Conservation (phyloP, 2,797 vertebrate species). For the Lacerta bilineata region DNA sequence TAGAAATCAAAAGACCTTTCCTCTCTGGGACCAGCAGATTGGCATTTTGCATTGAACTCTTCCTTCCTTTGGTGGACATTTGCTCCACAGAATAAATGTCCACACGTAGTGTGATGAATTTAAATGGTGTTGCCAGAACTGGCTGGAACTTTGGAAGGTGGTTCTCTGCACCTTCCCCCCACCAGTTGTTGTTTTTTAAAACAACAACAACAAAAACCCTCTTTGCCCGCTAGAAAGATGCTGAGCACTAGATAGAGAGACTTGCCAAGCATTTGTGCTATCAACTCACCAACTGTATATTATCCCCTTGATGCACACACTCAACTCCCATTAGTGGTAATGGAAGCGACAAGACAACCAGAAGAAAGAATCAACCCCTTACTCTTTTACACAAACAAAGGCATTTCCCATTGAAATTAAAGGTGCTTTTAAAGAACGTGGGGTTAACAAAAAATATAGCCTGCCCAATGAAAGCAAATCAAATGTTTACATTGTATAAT, state of each 20-base stretch:
- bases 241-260: constrained; percentile 31
- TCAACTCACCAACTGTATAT: constrained; percentile 55
- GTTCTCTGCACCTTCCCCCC: background rate
- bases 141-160: constrained; percentile 26
- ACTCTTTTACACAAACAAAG: constrained; percentile 56
- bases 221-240: constrained; percentile 48
- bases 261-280: constrained; percentile 53
- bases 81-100: constrained; percentile 59
- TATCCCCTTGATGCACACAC: constrained; percentile 42
- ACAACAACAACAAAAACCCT: constrained; percentile 58
- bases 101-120: constrained; percentile 44
- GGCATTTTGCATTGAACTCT: constrained; percentile 50
- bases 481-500: constrained; percentile 74
- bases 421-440: constrained; percentile 58
- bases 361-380: constrained; percentile 25
- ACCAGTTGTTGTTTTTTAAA: too few species aligned
- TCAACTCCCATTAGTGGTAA: constrained; percentile 67
- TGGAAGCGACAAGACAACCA: constrained; percentile 46
- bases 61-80: constrained; percentile 47
- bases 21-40: constrained; percentile 50
- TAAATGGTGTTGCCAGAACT: constrained; percentile 44
- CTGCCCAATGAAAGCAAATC: constrained; percentile 61
- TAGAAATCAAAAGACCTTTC: constrained; percentile 52
- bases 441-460: constrained; percentile 65
- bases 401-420: constrained; percentile 59